Evolutionary conservation across 2,113 vertebrate genomes (phyloP).

Genomic region (Sylvia atricapilla): DNA sequence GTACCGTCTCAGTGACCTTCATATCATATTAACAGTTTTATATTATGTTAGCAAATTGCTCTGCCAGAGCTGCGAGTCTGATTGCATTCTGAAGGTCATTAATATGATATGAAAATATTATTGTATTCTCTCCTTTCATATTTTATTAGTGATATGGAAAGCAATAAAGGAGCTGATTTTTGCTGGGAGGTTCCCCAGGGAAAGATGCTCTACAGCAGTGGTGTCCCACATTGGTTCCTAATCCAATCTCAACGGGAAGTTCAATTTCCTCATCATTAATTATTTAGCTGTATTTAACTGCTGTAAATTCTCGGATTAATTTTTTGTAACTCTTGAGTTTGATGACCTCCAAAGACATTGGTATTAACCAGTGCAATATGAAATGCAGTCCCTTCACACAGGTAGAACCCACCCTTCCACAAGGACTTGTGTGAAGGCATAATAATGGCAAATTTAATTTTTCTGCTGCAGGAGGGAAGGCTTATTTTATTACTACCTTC

Average conservation of each 20-base stretch:
- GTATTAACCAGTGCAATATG: background rate
- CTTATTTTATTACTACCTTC: background rate
- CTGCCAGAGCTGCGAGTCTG: conserved; percentile 43
- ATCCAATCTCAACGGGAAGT: conserved; percentile 60
- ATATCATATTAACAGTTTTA: conserved; percentile 40
- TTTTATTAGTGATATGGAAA: conserved; percentile 69
- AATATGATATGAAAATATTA: conserved; percentile 67
- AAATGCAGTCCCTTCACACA: background rate
- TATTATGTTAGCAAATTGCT: conserved; percentile 69
- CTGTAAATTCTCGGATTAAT: conserved; percentile 61
- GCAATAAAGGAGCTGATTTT: conserved; percentile 66
- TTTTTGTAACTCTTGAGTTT: conserved; percentile 48
- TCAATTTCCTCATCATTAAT: conserved; percentile 69
- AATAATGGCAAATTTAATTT: conserved; percentile 31
- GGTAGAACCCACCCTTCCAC: background rate
- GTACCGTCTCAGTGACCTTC: conserved; percentile 48
- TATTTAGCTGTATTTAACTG: conserved; percentile 68
- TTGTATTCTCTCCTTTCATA: conserved; percentile 66
- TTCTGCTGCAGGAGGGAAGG: background rate
- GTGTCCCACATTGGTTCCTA: conserved; percentile 50
- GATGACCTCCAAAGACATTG: conserved; percentile 59
- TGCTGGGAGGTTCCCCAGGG: conserved; percentile 53
- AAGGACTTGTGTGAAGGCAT: background rate
- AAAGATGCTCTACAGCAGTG: conserved; percentile 43
- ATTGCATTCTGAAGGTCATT: conserved; percentile 67